Conservation (phyloP, 2,888 invertebrate genomes). For the Pecten maximus region DNA sequence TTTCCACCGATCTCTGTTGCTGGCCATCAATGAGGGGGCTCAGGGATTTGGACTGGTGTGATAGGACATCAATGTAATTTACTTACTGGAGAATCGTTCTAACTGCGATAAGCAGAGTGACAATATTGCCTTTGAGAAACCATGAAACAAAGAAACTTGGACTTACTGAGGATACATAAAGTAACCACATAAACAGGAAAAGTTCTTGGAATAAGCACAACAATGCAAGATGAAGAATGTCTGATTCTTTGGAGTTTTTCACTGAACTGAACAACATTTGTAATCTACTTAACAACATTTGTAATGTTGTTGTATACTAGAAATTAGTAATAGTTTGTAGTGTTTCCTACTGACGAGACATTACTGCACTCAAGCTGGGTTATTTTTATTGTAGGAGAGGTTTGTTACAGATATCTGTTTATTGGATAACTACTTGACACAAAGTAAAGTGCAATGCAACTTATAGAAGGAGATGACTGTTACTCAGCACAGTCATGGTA, state of each 20-base stretch:
- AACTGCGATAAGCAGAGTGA: background rate
- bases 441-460: no score
- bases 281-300: background rate
- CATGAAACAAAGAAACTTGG: background rate
- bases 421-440: no score
- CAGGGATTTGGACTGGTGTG: slow-evolving; percentile 91
- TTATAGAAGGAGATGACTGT: background rate
- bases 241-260: background rate
- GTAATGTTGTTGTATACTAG: background rate
- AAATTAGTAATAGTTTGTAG: background rate
- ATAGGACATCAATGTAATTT: background rate
- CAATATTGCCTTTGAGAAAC: background rate
- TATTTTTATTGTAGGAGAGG: no score
- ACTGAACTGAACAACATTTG: no score
- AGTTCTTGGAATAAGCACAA: background rate
- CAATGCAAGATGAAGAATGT: background rate
- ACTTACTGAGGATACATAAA: background rate
- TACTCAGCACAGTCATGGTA: background rate
- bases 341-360: background rate
- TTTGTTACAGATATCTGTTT: no score
- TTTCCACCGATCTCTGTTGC: slow-evolving; percentile 93
- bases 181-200: background rate
- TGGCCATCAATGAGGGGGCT: slow-evolving; percentile 97
- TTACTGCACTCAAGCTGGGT: background rate
- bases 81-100: no score